Conservation (phyloP, 2,113 vertebrate species). For the Channa argus region DNA sequence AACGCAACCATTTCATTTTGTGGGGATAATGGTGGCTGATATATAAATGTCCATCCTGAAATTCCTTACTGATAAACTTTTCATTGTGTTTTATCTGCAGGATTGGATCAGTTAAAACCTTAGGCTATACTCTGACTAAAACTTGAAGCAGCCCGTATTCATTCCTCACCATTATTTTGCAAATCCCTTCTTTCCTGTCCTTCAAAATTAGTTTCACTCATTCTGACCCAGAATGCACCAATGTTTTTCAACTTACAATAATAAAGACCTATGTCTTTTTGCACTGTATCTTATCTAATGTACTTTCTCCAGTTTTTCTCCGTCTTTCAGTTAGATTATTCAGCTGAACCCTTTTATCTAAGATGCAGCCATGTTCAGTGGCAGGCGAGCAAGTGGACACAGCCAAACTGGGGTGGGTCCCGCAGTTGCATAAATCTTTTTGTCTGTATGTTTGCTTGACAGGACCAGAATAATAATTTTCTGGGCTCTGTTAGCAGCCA, state of each 20-base stretch:
- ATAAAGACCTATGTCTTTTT: slow-evolving; percentile 1
- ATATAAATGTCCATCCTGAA: slow-evolving; percentile 28
- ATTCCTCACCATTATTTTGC: slow-evolving; percentile 16
- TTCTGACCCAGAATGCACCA: not conserved
- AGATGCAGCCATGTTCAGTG: slow-evolving; percentile 1
- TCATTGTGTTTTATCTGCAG: slow-evolving; percentile 52
- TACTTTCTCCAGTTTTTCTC: slow-evolving; percentile 2
- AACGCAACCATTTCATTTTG: slow-evolving; percentile 22
- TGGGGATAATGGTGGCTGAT: slow-evolving; percentile 29
- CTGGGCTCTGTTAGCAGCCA: slow-evolving; percentile 7
- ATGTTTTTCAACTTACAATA: not conserved
- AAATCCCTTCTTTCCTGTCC: slow-evolving; percentile 14
- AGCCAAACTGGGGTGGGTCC: slow-evolving; percentile 20
- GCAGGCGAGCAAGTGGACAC: slow-evolving; percentile 28
- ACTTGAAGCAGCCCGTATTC: slow-evolving; percentile 9
- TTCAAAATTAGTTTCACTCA: slow-evolving; percentile 11
- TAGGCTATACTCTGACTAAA: slow-evolving; percentile 17
- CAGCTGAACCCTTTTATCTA: not conserved
- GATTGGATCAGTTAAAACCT: slow-evolving; percentile 37
- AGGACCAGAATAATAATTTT: slow-evolving; percentile 16
- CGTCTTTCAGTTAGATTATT: not conserved
- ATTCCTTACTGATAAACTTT: slow-evolving; percentile 45
- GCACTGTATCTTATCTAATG: slow-evolving; percentile 8
- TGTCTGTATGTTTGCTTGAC: slow-evolving; percentile 25
- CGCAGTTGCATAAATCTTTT: slow-evolving; percentile 27